phyloP scores from a whole-genome alignment of 2,888 invertebrate genomes.

The Chymomyza caudatula region DNA sequence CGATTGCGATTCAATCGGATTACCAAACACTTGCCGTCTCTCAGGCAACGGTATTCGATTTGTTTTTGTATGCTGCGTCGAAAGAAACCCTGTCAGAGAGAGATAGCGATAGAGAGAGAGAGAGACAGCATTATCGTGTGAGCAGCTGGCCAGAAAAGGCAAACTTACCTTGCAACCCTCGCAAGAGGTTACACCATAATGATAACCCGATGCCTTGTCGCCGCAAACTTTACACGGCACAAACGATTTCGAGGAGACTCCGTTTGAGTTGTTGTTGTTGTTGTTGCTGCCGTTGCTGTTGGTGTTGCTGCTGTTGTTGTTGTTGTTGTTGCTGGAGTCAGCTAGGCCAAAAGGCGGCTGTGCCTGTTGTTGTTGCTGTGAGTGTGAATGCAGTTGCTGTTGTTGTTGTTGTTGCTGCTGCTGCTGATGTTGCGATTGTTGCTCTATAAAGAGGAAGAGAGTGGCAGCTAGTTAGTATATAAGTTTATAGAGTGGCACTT shows the following conservation, averaged over 20 bases:
- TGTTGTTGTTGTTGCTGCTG: constrained; percentile 81
- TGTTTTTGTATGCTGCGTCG: constrained; percentile 97
- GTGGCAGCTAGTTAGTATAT: constrained; percentile 34
- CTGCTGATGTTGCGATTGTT: constrained; percentile 29
- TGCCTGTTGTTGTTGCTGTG: constrained; percentile 20
- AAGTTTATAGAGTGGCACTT: constrained; percentile 41
- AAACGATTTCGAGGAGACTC: constrained; percentile 89
- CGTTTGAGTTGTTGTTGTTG: constrained; percentile 83
- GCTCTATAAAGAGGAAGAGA: constrained; percentile 38
- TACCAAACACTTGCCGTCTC: constrained; percentile 96
- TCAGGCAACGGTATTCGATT: constrained; percentile 95
- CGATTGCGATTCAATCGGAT: constrained; percentile 95
- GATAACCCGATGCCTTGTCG: constrained; percentile 93
- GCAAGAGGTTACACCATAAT: constrained; percentile 98
- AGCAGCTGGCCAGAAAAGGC: too few relatives aligned
- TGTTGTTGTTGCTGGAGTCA: constrained; percentile 40
- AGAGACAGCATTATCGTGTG: too few relatives aligned
- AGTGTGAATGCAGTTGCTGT: constrained; percentile 78
- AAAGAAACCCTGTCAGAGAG: constrained; percentile 90
- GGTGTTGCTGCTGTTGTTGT: constrained; percentile 34
- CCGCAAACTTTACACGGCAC: constrained; percentile 98
- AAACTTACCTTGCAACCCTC: constrained; percentile 95
- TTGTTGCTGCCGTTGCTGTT: constrained; percentile 74
- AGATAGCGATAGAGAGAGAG: not conserved
- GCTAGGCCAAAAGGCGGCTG: constrained; percentile 32